A percentile compares a stretch with the other conserved stretches of the same genome.
phyloP scores from a whole-genome alignment of 2,888 invertebrate species.

The Pseudoips prasinana region DNA sequence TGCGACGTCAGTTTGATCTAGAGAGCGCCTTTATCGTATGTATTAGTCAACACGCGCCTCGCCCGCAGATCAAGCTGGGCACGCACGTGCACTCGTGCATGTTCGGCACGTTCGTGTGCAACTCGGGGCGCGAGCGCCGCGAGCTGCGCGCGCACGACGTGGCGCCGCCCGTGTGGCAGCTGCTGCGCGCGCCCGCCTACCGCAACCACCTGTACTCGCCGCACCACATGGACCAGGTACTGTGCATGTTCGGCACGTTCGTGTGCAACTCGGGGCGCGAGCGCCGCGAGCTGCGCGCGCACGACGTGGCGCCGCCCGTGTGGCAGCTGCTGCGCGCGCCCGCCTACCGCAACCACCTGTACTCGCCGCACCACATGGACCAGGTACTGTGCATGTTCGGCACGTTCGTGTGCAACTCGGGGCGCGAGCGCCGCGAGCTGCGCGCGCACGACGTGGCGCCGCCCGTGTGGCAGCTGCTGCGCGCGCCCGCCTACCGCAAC shows the following conservation, averaged over 20 bases:
- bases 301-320: constrained; percentile 89
- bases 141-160: constrained; percentile 84
- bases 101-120: constrained; percentile 98
- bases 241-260: constrained; percentile 97
- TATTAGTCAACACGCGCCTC: too few relatives aligned
- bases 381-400: constrained; percentile 91
- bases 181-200: constrained; percentile 90
- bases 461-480: constrained; percentile 94
- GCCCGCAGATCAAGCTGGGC: constrained; percentile 91
- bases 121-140: constrained; percentile 88
- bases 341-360: constrained; percentile 93
- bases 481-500: constrained; percentile 90
- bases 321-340: constrained; percentile 92
- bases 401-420: constrained; percentile 96
- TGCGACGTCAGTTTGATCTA: too few relatives aligned
- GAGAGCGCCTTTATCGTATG: too few relatives aligned
- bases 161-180: constrained; percentile 94
- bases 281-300: constrained; percentile 84
- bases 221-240: constrained; percentile 50
- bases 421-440: constrained; percentile 85
- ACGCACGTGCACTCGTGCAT: constrained; percentile 98
- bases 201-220: constrained; percentile 92
- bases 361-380: constrained; percentile 72
- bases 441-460: constrained; percentile 87
- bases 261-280: constrained; percentile 93